A percentile compares a stretch with the other conserved stretches of the same genome.
phyloP scores from a whole-genome alignment of 2,797 vertebrate species.

The Crocodylus rhombifer region DNA sequence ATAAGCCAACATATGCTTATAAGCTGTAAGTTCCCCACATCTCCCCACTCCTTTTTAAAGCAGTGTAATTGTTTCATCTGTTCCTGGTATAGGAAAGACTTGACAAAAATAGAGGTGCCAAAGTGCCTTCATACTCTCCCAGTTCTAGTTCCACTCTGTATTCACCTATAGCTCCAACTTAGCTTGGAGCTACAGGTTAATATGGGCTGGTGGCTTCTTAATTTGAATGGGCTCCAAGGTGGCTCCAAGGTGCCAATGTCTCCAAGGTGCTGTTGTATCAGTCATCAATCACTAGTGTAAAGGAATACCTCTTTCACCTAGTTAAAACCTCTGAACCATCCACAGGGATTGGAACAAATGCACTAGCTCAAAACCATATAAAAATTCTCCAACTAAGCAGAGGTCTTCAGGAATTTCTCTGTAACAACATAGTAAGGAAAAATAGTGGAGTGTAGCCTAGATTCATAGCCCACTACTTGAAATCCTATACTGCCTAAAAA shows the following conservation, averaged over 20 bases:
- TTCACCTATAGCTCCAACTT: not conserved
- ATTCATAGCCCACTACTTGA: not conserved
- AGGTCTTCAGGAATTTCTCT: not conserved
- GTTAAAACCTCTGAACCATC: not conserved
- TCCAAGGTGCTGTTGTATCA: not conserved
- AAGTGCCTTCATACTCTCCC: not conserved
- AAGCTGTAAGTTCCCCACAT: too few species aligned
- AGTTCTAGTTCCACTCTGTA: not conserved
- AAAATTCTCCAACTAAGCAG: too few species aligned
- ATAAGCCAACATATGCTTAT: too few species aligned
- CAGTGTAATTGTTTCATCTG: not conserved
- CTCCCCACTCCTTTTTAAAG: not conserved
- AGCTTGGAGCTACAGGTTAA: not conserved
- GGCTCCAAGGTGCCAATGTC: fast-evolving
- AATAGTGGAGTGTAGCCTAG: not conserved
- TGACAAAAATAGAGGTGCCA: fast-evolving
- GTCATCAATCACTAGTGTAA: not conserved
- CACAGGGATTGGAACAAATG: not conserved
- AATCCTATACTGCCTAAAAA: not conserved
- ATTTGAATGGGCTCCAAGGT: not conserved
- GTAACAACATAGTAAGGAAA: not conserved
- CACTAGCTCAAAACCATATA: not conserved
- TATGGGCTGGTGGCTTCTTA: not conserved
- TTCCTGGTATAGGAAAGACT: not conserved
- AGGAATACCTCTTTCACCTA: not conserved